phyloP scores from a whole-genome alignment of 2,113 vertebrate species.

The Carassius carassius region DNA sequence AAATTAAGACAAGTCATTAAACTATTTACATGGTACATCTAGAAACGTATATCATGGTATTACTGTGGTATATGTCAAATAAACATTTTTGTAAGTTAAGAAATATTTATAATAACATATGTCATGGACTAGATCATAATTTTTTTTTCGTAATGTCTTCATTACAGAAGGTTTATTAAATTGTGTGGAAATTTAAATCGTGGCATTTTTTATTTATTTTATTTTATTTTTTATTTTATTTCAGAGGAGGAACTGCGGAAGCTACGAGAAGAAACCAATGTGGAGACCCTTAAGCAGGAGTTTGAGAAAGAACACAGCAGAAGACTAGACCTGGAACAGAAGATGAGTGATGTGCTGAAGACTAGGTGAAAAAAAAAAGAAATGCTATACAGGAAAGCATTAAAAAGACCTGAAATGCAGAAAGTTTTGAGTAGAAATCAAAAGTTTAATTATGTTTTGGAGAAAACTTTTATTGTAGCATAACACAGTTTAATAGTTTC shows the following conservation, averaged over 20 bases:
- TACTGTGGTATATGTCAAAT: too few relatives aligned
- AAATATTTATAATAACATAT: background rate
- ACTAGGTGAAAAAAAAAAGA: conserved; percentile 76
- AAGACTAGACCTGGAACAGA: conserved; percentile 92
- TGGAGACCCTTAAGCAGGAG: conserved; percentile 90
- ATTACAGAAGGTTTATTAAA: background rate
- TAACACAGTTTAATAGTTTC: background rate
- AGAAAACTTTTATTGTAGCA: background rate
- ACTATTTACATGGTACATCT: background rate
- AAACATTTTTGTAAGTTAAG: background rate
- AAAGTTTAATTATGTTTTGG: background rate
- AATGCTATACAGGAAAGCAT: too few relatives aligned
- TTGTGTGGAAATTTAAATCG: background rate
- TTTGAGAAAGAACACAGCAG: conserved; percentile 90
- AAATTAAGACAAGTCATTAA: background rate
- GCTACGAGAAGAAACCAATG: conserved; percentile 92
- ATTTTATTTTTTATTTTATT: background rate
- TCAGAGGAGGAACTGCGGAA: conserved; percentile 97
- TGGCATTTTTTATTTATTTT: too few relatives aligned
- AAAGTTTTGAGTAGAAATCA: background rate
- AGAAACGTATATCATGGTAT: background rate
- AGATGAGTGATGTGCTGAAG: conserved; percentile 89
- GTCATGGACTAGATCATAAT: background rate
- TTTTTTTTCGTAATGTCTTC: background rate
- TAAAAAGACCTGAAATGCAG: too few relatives aligned